phyloP scores from a whole-genome alignment of 2,888 invertebrate genomes.

The Conistra vaccinii region DNA sequence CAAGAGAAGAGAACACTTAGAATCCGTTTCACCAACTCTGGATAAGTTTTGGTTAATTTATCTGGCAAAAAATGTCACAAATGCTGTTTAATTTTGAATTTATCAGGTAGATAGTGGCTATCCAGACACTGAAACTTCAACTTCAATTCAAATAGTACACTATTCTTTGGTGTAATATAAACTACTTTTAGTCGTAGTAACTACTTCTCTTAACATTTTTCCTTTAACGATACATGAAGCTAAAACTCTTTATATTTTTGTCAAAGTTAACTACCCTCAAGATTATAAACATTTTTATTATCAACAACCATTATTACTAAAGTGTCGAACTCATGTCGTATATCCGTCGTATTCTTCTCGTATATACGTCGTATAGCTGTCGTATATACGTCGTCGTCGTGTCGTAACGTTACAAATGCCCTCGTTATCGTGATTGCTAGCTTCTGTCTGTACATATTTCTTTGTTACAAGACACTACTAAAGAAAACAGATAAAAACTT shows the following conservation, averaged over 20 bases:
- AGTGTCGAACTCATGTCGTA: slow-evolving; percentile 50
- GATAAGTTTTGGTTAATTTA: neutral
- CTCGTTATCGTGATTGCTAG: slow-evolving; percentile 65
- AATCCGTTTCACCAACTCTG: neutral
- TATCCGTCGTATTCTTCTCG: slow-evolving; percentile 25
- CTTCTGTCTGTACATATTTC: slow-evolving; percentile 61
- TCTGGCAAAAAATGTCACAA: neutral
- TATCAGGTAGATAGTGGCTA: no score
- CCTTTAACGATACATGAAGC: neutral
- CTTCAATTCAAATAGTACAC: neutral
- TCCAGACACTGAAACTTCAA: neutral
- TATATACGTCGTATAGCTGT: slow-evolving; percentile 43
- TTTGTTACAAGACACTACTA: slow-evolving; percentile 58
- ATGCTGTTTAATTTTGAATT: neutral
- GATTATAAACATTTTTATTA: slow-evolving; percentile 44
- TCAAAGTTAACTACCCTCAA: slow-evolving; percentile 26
- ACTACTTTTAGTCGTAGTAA: neutral
- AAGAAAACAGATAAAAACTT: slow-evolving; percentile 63
- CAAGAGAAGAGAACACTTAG: no score
- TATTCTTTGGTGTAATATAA: neutral
- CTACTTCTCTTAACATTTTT: neutral
- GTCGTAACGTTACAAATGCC: slow-evolving; percentile 63
- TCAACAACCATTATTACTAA: slow-evolving; percentile 38
- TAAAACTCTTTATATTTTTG: slow-evolving; percentile 6
- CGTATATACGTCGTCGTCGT: slow-evolving; percentile 53